Base-by-base conservation (phyloP, 2,888 invertebrate species). In the Xiphydria camelus region DNA sequence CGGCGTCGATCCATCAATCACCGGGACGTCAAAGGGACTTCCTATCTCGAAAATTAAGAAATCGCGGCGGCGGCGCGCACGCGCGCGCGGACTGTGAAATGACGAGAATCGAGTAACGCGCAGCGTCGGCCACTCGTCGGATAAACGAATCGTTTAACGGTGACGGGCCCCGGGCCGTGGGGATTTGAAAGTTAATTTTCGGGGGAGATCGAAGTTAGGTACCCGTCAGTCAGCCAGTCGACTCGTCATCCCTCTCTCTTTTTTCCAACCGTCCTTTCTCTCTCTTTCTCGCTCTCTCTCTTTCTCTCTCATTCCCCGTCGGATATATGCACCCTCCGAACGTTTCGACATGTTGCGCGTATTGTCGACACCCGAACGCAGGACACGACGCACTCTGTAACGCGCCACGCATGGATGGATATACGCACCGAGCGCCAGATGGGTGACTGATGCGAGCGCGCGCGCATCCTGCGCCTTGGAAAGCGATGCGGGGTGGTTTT, bases 371-470 rank as follows among this genome's bases (percentile, higher is more conserved):
- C 63, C 67, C 65, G 65, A 70, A 70, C 67, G 68, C 62, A 64
- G 60, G 59, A 61, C 61, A 61, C 62, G 63, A 55, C 54, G 22
- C 39, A 41, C 46, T 41, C 57, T 60, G 67, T 66, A 70, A 65
- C 64, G 49, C 59, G 62, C 63, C 60, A 71, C 68, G 73, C 66
- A 29, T n/a, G n/a, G n/a, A 66, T 67, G 70, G 71, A 66, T 66
- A 67, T 67, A 66, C 64, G 64, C 62, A 56, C 62, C 58, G 62
- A 66, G 60, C 66, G 73, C 70, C 74, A 75, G 74, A 75, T 75
- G 74, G 74, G 73, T 74, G 74, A 74, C 73, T 70, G 74, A 74
- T 73, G 74, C 66, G 73, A 66, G 65, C 63, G 41, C n/a, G n/a
- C n/a, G n/a, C n/a, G n/a, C n/a, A n/a, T n/a, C n/a, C n/a, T n/a